Base-by-base conservation (phyloP, 2,888 invertebrate species). In the Seira sanloemensis region DNA sequence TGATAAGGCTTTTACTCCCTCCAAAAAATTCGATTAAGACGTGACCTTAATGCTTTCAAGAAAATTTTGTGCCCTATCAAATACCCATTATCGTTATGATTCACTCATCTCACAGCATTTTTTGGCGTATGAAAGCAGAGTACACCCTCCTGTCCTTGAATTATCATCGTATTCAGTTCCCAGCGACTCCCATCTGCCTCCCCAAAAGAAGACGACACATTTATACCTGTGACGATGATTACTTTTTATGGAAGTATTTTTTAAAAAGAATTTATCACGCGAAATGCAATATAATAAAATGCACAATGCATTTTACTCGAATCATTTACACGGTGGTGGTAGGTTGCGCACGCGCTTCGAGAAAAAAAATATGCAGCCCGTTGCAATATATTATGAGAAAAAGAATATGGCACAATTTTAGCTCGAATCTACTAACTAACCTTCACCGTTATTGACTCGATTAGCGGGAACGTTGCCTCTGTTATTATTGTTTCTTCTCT, bases 21-120 rank as follows among this genome's bases (percentile, higher is more conserved):
- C 71, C 50, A 71, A 71, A 37, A n/a, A 71, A 71, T 71, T 71
- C 71, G 71, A 71, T 79, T 79, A 79, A 73, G 66, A 79, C 58
- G 73, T 79, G 79, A 79, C 79, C 79, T 79, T 79, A 79, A 79
- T 79, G 79, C 65, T 79, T 27, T 58, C 24, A 24, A 77, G 68
- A 71, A 71, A 72, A 68, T 73, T 73, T 67, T 24, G 67, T n/a
- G n/a, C n/a, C 79, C 79, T 79, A 79, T 79, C 79, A 79, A 79
- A 79, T 67, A 67, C 18, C 73, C 79, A 79, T 79, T 79, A 79
- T 67, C 73, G 73, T n/a, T 66, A 27, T 62, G 18, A 78, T 46
- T 25, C 66, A 18, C 68, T 66, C 66, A 18, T 54, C 50, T 50
- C 67, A 23, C 62, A 12, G 27, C n/a, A 5, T 25, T 21, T n/a